Evolutionary conservation across 2,113 vertebrate genomes (phyloP).

Genomic region (Pagrus major): DNA sequence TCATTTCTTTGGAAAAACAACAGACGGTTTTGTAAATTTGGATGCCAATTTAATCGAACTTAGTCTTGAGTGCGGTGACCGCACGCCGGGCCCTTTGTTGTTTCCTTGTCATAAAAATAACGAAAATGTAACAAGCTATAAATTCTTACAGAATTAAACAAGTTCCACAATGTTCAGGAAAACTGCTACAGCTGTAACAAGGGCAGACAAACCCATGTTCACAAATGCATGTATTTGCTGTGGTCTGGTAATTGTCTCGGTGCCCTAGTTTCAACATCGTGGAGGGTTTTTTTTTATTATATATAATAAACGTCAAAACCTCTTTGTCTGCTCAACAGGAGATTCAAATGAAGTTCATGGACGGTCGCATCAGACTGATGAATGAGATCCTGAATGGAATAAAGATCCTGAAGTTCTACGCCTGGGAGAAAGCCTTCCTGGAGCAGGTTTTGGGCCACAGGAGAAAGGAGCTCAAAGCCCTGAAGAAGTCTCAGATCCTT

Average conservation of each 20-base stretch:
- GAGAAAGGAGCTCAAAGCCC: slow-evolving; percentile 87
- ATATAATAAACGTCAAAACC: slow-evolving; percentile 17
- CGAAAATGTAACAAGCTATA: slow-evolving; percentile 67
- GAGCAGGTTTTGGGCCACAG: slow-evolving; percentile 86
- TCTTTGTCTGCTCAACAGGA: slow-evolving; percentile 84
- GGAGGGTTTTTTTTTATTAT: slow-evolving; percentile 17
- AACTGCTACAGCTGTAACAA: slow-evolving; percentile 44
- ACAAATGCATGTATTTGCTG: slow-evolving; percentile 60
- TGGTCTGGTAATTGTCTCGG: slow-evolving; percentile 53
- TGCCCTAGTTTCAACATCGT: not conserved
- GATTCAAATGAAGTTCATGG: slow-evolving; percentile 93
- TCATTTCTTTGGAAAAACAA: slow-evolving; percentile 79
- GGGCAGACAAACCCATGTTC: slow-evolving; percentile 52
- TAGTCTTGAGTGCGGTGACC: slow-evolving; percentile 65
- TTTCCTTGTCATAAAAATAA: slow-evolving; percentile 75
- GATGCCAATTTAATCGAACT: slow-evolving; percentile 73
- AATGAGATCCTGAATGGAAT: slow-evolving; percentile 89
- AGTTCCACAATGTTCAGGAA: slow-evolving; percentile 57
- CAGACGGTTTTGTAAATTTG: slow-evolving; percentile 75
- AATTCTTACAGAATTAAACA: slow-evolving; percentile 69
- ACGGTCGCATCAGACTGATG: slow-evolving; percentile 90
- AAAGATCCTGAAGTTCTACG: slow-evolving; percentile 92
- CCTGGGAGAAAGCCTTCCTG: slow-evolving; percentile 93
- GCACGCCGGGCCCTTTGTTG: slow-evolving; percentile 75
- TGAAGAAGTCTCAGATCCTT: slow-evolving; percentile 92